phyloP scores from a whole-genome alignment of 2,888 invertebrate genomes.

The Tenthredo scrophulariae region DNA sequence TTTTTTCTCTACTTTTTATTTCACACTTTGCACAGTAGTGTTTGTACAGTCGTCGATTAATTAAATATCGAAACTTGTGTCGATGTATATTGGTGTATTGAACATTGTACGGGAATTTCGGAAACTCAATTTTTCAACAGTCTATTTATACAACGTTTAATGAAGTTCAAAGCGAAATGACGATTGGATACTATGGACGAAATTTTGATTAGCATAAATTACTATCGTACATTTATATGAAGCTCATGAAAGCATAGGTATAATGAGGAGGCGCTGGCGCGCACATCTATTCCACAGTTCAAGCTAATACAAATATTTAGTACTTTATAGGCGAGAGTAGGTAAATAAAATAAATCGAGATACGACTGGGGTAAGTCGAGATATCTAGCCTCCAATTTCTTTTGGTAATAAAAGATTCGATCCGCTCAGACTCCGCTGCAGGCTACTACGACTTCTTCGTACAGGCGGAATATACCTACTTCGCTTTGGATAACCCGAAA shows the following conservation, averaged over 20 bases:
- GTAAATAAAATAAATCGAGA: conserved; percentile 52
- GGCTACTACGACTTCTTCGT: conserved; percentile 21
- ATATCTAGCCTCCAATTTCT: conserved; percentile 34
- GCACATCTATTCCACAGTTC: background rate
- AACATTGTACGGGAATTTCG: background rate
- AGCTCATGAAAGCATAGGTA: background rate
- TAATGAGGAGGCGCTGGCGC: background rate
- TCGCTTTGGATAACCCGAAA: background rate
- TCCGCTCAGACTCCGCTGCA: conserved; percentile 2
- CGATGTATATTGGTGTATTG: background rate
- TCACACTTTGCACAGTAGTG: conserved; percentile 23
- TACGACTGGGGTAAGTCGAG: background rate
- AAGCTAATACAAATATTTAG: conserved; percentile 53
- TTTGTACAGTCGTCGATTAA: conserved; percentile 28
- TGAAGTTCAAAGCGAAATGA: background rate
- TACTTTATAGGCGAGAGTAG: conserved; percentile 46
- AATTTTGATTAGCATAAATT: background rate
- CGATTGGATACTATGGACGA: background rate
- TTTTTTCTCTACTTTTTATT: background rate
- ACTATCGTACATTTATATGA: background rate
- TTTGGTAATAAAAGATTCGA: conserved; percentile 52
- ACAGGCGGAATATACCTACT: background rate
- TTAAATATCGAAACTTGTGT: background rate
- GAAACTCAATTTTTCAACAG: background rate
- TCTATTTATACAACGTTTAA: background rate